These are phyloP conservation scores for Chaetodon trifascialis DNA, from an alignment of 2,113 vertebrate species.

Conservation along the genomic window DNA sequence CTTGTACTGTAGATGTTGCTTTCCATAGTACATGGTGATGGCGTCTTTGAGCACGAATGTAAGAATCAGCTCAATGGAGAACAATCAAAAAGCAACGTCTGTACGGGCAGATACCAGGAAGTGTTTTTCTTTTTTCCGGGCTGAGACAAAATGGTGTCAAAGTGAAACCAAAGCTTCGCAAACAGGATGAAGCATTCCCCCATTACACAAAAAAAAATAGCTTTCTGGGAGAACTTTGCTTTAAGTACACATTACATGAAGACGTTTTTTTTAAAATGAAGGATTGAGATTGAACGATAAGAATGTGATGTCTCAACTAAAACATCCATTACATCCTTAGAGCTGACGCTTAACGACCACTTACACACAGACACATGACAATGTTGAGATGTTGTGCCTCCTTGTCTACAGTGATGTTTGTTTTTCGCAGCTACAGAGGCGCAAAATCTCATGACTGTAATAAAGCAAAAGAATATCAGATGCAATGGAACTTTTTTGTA, in stretches of 20 bases:
- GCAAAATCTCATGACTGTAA: slow-evolving; percentile 84
- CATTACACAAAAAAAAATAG: slow-evolving; percentile 64
- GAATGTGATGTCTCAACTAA: slow-evolving; percentile 58
- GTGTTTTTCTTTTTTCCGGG: slow-evolving; percentile 1
- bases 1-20: slow-evolving; percentile 53
- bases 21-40: slow-evolving; percentile 52
- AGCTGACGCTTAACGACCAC: slow-evolving; percentile 56
- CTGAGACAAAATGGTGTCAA: slow-evolving; percentile 47
- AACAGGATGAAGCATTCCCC: slow-evolving; percentile 71
- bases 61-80: slow-evolving; percentile 79
- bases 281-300: slow-evolving; percentile 79
- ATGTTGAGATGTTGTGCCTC: slow-evolving; percentile 76
- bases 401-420: slow-evolving; percentile 69
- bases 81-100: slow-evolving; percentile 72
- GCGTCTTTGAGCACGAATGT: slow-evolving; percentile 82
- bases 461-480: slow-evolving; percentile 85
- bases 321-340: slow-evolving; percentile 42
- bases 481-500: slow-evolving; percentile 89
- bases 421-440: slow-evolving; percentile 79
- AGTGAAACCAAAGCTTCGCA: slow-evolving; percentile 82
- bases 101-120: slow-evolving; percentile 17
- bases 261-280: slow-evolving; percentile 59
- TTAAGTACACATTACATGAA: slow-evolving; percentile 78
- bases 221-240: slow-evolving; percentile 85
- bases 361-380: slow-evolving; percentile 48